Percentiles rank a stretch among this genome's conserved stretches.
These are phyloP conservation scores for Ceyx margarethae DNA, from an alignment of 2,113 vertebrate species.

Conservation along the genomic window DNA sequence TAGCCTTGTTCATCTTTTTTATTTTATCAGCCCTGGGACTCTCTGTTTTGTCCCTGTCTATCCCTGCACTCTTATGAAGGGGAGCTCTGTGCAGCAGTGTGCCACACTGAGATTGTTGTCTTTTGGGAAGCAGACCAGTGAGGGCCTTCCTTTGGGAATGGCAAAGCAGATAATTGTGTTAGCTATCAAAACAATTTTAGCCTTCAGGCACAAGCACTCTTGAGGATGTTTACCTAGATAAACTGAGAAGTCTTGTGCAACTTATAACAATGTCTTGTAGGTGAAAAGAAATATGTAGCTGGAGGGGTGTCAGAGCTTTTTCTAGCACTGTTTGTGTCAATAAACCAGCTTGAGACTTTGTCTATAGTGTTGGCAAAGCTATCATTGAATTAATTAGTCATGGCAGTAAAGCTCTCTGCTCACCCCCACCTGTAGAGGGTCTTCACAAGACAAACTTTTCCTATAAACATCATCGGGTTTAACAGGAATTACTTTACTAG, in stretches of 20 bases:
- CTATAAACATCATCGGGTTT: not conserved
- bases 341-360: not conserved
- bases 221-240: not conserved
- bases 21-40: not conserved
- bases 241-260: not conserved
- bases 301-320: not conserved
- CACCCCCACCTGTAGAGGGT: not conserved
- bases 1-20: not conserved
- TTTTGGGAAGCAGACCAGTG: not conserved
- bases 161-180: not conserved
- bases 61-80: not conserved
- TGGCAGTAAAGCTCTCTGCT: not conserved
- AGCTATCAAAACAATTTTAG: not conserved
- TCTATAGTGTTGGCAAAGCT: not conserved
- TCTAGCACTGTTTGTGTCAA: not conserved
- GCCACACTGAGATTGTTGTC: not conserved
- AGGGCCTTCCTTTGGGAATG: not conserved
- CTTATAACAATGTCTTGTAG: not conserved
- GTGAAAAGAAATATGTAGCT: not conserved
- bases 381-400: not conserved
- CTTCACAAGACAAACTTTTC: not conserved
- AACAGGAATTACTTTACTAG: not conserved
- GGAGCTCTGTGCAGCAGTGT: not conserved
- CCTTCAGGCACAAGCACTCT: not conserved
- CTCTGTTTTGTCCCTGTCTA: not conserved